Evolutionary conservation across 1,140 invertebrate genomes (phyloP).

Genomic region (Drosophila repletoides): DNA sequence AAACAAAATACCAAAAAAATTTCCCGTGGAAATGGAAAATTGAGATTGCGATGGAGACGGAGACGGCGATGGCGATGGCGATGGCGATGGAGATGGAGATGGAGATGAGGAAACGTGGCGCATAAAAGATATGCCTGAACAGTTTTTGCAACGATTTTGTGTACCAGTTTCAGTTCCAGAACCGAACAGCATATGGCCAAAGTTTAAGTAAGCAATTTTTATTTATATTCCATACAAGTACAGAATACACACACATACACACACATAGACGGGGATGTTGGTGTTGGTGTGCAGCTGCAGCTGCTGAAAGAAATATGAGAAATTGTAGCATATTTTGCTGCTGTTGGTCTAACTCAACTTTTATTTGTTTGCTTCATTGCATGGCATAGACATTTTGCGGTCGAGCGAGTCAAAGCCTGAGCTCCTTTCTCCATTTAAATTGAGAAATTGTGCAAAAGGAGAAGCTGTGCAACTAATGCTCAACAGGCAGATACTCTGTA

Average conservation of each 20-base stretch:
- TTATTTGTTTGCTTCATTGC: conserved; percentile 78
- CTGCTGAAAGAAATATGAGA: conserved; percentile 62
- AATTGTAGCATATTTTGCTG: conserved; percentile 76
- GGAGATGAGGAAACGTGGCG: conserved; percentile 28
- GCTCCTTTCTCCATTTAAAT: conserved; percentile 39
- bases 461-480: no score
- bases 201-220: conserved; percentile 78
- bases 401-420: conserved; percentile 65
- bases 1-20: conserved; percentile 22
- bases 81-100: not conserved
- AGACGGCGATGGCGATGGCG: conserved; percentile 25
- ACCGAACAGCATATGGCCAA: conserved; percentile 62
- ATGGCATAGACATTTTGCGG: conserved; percentile 70
- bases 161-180: conserved; percentile 57
- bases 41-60: no score
- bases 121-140: conserved; percentile 64
- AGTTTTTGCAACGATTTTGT: conserved; percentile 51
- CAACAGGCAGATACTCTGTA: no score
- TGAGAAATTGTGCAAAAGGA: conserved; percentile 22
- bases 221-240: conserved; percentile 61
- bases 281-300: conserved; percentile 20
- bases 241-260: conserved; percentile 4
- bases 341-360: conserved; percentile 65
- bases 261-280: not conserved
- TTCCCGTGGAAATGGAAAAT: conserved; percentile 2